Evolutionary conservation across 2,888 invertebrate genomes (phyloP), one percentile per base, ranked within the genome.

Genomic region (Chrysina gloriosa): DNA sequence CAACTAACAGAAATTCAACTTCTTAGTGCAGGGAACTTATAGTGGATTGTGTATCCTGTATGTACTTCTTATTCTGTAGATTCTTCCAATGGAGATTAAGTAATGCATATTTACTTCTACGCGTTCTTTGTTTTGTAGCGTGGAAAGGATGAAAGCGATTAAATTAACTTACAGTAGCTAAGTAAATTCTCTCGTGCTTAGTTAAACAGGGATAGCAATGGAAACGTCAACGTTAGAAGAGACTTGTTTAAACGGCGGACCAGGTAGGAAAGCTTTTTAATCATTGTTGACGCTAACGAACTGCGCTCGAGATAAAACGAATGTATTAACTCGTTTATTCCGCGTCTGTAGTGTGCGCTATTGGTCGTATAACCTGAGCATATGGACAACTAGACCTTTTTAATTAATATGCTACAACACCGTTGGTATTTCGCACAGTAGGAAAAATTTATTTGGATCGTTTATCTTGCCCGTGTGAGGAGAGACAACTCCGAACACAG

Each of bases 241-340:
- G 65, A 61, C 58, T 65, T 69, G 69, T 69, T 61, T 65, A 61
- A 69, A 69, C 50, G 31, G 47, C 9, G 48, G n/a, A 31, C 25
- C 42, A 48, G 56, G 52, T 52, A 64, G 64, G 56, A 54, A 39
- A 48, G 48, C 69, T 19, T 73, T 75, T 74, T 72, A 74, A 73
- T 75, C 73, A 76, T 74, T 75, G 75, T 72, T 73, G 74, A 70
- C 75, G 73, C 73, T 76, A 77, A 77, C 77, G 75, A 77, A 77
- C 76, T 73, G 74, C 71, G 68, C 71, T 70, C 66, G 70, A 75
- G 77, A 76, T 75, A 76, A 77, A 76, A 76, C 77, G 75, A 77
- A 75, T 74, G 75, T 76, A 75, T 75, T 76, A 77, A 77, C 73
- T 74, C 74, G 75, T 74, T 77, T 76, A 76, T 75, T 73, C 74